phyloP scores from a whole-genome alignment of 2,888 invertebrate species.

The Himalopsyche anomala region DNA sequence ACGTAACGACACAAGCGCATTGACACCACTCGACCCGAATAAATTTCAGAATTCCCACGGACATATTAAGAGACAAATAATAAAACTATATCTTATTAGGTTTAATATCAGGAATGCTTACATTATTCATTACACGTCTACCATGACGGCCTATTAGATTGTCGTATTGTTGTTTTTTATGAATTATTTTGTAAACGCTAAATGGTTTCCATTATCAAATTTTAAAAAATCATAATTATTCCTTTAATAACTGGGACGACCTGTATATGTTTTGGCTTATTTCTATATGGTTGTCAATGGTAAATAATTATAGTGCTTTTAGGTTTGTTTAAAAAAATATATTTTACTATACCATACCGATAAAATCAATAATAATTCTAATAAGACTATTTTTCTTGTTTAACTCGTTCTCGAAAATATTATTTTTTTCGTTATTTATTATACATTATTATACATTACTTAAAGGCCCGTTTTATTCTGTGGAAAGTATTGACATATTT shows the following conservation, averaged over 20 bases:
- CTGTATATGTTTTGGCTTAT: not conserved
- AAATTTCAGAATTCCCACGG: conserved; percentile 42
- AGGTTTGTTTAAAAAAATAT: no score
- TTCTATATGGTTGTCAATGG: no score
- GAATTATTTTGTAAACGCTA: not conserved
- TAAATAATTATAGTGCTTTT: no score
- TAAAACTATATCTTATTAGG: conserved; percentile 38
- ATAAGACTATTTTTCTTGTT: no score
- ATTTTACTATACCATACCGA: no score
- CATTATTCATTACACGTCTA: not conserved
- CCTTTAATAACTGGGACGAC: not conserved
- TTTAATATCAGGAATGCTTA: conserved; percentile 19
- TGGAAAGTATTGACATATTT: no score
- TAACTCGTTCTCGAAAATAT: no score
- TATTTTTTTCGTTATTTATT: no score
- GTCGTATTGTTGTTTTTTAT: conserved; percentile 18
- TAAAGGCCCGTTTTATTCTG: no score
- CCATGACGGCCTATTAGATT: conserved; percentile 1
- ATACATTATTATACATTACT: no score
- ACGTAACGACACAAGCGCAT: conserved; percentile 52
- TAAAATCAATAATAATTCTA: no score
- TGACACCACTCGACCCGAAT: conserved; percentile 50
- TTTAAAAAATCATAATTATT: not conserved
- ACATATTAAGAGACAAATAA: conserved; percentile 41
- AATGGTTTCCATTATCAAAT: conserved; percentile 19